phyloP scores from a whole-genome alignment of 2,113 vertebrate species.

The Pseudorectes ferrugineus region DNA sequence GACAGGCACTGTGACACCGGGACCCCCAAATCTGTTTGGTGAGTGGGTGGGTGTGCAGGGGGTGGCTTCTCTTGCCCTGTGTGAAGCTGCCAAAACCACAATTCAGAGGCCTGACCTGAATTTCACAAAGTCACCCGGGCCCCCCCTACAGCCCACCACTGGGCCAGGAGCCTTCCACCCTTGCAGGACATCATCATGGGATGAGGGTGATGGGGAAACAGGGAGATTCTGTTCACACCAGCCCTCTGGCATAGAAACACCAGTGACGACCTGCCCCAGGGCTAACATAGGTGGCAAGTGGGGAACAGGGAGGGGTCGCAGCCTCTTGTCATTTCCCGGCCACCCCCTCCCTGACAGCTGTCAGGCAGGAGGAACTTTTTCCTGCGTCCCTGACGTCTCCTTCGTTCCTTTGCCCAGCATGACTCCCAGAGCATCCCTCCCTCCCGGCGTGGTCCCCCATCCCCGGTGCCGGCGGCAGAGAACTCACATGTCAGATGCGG shows the following conservation, averaged over 20 bases:
- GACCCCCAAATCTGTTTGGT: not conserved
- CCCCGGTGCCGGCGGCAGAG: not conserved
- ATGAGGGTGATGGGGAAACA: not conserved
- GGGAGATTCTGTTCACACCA: not conserved
- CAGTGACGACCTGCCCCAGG: not conserved
- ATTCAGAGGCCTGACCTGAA: not conserved
- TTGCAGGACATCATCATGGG: not conserved
- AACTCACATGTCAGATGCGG: constrained; percentile 86
- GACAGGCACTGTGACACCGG: fast-evolving
- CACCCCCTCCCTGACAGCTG: not conserved
- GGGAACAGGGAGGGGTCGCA: not conserved
- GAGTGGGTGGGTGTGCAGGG: not conserved
- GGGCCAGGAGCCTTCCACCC: not conserved
- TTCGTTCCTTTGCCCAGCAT: not conserved
- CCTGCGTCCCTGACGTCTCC: not conserved
- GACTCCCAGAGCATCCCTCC: not conserved
- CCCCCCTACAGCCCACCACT: not conserved
- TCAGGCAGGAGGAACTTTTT: not conserved
- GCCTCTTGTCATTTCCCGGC: not conserved
- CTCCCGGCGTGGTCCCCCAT: not conserved
- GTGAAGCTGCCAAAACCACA: fast-evolving
- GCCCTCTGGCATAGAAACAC: not conserved
- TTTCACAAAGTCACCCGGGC: not conserved
- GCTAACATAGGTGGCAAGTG: not conserved
- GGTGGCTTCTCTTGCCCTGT: not conserved